These are phyloP conservation scores for Notodonta dromedarius DNA, from an alignment of 2,888 invertebrate genomes.

Conservation along the genomic window DNA sequence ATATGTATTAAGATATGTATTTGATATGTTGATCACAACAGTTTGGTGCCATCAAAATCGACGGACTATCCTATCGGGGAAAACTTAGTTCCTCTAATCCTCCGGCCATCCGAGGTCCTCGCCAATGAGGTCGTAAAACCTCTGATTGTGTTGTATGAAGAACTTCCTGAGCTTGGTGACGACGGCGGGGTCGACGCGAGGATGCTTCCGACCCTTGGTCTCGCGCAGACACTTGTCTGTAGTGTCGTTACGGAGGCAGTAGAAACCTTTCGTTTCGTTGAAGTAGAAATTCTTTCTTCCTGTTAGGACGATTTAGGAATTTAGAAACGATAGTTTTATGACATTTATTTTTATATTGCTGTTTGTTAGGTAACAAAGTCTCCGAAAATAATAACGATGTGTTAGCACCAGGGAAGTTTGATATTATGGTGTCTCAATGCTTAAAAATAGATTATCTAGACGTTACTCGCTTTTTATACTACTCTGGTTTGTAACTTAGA, in stretches of 20 bases:
- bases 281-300: slow-evolving; percentile 96
- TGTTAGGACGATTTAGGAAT: slow-evolving; percentile 40
- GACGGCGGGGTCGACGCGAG: slow-evolving; percentile 91
- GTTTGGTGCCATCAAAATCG: slow-evolving; percentile 21
- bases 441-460: no score
- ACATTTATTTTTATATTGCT: no score
- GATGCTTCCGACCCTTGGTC: slow-evolving; percentile 93
- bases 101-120: slow-evolving; percentile 97
- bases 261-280: slow-evolving; percentile 98
- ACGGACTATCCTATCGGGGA: slow-evolving; percentile 24
- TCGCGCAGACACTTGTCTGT: slow-evolving; percentile 93
- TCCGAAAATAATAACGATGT: no score
- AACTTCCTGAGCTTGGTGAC: slow-evolving; percentile 92
- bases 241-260: slow-evolving; percentile 94
- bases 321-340: not conserved
- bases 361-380: not conserved
- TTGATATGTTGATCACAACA: slow-evolving; percentile 70
- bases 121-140: slow-evolving; percentile 96
- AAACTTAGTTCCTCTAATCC: slow-evolving; percentile 79
- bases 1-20: slow-evolving; percentile 70
- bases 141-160: slow-evolving; percentile 95
- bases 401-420: no score
- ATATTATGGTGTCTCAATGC: no score
- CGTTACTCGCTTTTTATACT: no score
- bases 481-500: no score